Evolutionary conservation across 2,797 vertebrate genomes (phyloP), one percentile per base, ranked within the genome.

Genomic region (Pseudochirops cupreus): DNA sequence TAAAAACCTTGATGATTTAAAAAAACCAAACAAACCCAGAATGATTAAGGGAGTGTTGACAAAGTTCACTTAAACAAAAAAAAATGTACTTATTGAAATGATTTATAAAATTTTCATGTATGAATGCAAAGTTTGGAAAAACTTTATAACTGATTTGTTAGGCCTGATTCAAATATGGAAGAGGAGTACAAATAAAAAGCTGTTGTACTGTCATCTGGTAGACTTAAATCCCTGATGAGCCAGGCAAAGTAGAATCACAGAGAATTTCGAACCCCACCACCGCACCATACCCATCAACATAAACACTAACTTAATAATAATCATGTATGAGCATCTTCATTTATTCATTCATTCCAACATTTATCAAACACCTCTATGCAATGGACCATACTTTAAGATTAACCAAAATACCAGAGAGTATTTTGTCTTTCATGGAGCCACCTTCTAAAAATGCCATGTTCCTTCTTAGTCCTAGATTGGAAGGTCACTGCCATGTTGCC

Each of bases 1-100:
- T n/a, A 26, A 92, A 52, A 92, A 54, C 82, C 58, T 18, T 91
- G 55, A 55, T 33, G 90, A 90, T 62, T 13, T 29, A 9, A 58
- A 91, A 62, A 87, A 18, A 62, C 1, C 91, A 93, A 96, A 55
- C 55, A 26, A 96, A 56, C 89, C 91, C 96, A 94, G 33, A 31
- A 12, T 82, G 74, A 91, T 39, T 93, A 58, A 92, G 96, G n/a
- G 21, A 95, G 94, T 97, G 53, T 95, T 96, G 39, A 93, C 93
- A 50, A 91, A 74, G 58, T 0, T 91, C 21, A 58, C 94, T 93
- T 33, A 12, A 31, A 52, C 0, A 31, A 0, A 59, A 56, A 95
- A 92, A 52, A 91, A 21, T 74, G 93, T 28, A 87, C 33, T 58
- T 93, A 95, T 93, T 96, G 95, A 50, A 93, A 67, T 55, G 62